Base-by-base conservation (phyloP, 2,113 vertebrate species). In the Willisornis vidua region DNA sequence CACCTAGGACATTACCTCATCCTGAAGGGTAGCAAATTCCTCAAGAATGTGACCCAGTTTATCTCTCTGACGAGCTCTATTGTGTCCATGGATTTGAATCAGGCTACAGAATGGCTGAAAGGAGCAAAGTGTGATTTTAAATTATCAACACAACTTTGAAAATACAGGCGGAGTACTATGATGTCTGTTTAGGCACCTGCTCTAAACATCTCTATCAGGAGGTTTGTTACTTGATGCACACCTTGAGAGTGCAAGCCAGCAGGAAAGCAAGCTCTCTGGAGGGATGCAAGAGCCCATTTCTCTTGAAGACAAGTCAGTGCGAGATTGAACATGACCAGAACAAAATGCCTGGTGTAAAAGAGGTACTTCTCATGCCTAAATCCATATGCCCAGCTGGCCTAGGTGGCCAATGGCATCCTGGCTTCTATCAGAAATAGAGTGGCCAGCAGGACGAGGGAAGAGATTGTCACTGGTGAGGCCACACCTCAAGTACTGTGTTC, bases 71-170 rank as follows among this genome's bases (percentile, higher is more conserved):
- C 99, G 99, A 81, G 99, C 99, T 90, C 99, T 98, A 87, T 99
- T 99, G 97, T 99, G 99, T 87, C 99, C 99, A 43, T 99, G 99
- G 97, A 99, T 99, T 97, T 99, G 99, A 97, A 99, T 99, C 57
- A 99, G 98, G 97, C 99, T 99, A 97, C 99, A 99, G 96, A 99
- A 99, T 0, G 99, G 99, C 99, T 99, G 94, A 9, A 97, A 96
- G n/a, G 88, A 62, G n/a, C 19, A n/a, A 87, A 79, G 4, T 8
- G 10, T 26, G 48, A 65, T 24, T 85, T 80, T 70, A 93, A 89
- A 81, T 65, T 25, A 39, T 80, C 72, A 95, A 48, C 14, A 11
- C 48, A 82, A 95, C 49, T 81, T 78, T 43, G 48, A 76, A 78
- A 58, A 35, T 79, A 51, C 18, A 45, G 25, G 11, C 86, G 16